Percentiles rank a stretch among this genome's conserved stretches.
These are phyloP conservation scores for Atopsyche davidsoni DNA, from an alignment of 1,140 invertebrate species.

Conservation along the genomic window DNA sequence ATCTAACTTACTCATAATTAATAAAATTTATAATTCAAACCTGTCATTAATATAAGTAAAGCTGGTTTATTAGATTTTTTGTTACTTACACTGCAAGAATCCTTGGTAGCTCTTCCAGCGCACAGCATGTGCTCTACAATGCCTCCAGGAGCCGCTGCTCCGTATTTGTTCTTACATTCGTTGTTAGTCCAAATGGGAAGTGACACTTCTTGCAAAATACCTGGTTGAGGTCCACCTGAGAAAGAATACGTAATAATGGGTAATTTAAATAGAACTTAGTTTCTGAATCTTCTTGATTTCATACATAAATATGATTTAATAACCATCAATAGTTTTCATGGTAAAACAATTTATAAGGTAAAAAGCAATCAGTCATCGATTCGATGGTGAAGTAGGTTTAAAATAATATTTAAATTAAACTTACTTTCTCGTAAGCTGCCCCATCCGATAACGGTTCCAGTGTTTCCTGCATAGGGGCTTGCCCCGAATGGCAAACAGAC, in stretches of 20 bases:
- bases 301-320: background rate
- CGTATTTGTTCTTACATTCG: constrained; percentile 75
- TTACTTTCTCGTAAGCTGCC: constrained; percentile 73
- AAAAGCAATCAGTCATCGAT: no score
- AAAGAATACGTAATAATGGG: constrained; percentile 13
- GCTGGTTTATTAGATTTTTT: no score
- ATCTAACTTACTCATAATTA: no score
- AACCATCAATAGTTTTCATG: background rate
- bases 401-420: constrained; percentile 31
- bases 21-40: no score
- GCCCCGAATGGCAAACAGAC: constrained; percentile 70
- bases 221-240: constrained; percentile 72
- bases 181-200: constrained; percentile 78
- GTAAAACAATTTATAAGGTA: no score
- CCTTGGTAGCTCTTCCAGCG: constrained; percentile 72
- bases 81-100: constrained; percentile 81
- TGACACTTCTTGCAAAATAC: constrained; percentile 73
- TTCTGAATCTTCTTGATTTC: background rate
- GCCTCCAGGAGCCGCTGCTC: constrained; percentile 76
- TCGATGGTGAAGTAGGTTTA: no score
- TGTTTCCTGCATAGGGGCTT: constrained; percentile 57
- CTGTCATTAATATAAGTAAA: no score
- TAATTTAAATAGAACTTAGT: no score
- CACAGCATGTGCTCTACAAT: constrained; percentile 84
- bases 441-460: constrained; percentile 80